A percentile compares a stretch with the other conserved stretches of the same genome.
Evolutionary conservation across 2,888 invertebrate species (phyloP).

Genomic region (Ophioninae sp.): DNA sequence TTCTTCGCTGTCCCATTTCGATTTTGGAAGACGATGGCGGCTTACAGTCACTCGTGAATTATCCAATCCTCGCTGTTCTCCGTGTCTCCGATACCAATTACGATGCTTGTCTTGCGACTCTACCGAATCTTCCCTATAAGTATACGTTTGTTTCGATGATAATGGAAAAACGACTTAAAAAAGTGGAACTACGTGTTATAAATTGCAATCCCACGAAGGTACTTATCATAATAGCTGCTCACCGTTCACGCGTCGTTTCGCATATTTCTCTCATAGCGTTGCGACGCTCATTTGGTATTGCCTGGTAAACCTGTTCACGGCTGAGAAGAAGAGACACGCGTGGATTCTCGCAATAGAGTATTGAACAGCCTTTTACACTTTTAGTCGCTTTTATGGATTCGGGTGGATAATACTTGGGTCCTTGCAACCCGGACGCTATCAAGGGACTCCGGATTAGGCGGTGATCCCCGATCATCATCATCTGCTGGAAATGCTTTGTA

Average conservation of each 20-base stretch:
- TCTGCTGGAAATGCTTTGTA: slow-evolving; percentile 74
- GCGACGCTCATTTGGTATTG: slow-evolving; percentile 73
- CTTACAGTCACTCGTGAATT: slow-evolving; percentile 53
- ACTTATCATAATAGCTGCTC: neutral
- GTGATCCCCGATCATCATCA: slow-evolving; percentile 75
- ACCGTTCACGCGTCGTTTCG: slow-evolving; percentile 70
- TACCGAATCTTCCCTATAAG: slow-evolving; percentile 68
- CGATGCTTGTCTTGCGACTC: slow-evolving; percentile 71
- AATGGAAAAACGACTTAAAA: neutral
- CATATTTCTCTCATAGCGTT: slow-evolving; percentile 76
- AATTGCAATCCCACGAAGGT: neutral
- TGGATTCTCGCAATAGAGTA: slow-evolving; percentile 77
- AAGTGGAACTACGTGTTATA: neutral
- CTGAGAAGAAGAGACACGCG: slow-evolving; percentile 72
- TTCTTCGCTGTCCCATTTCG: slow-evolving; percentile 79
- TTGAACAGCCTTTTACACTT: slow-evolving; percentile 67
- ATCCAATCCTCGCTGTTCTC: slow-evolving; percentile 39
- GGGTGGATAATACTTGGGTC: slow-evolving; percentile 76
- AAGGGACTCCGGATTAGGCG: slow-evolving; percentile 71
- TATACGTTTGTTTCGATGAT: neutral
- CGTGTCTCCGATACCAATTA: slow-evolving; percentile 74
- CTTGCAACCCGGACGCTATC: slow-evolving; percentile 72
- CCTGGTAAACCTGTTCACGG: slow-evolving; percentile 71
- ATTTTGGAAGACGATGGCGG: slow-evolving; percentile 72
- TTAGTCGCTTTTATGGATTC: slow-evolving; percentile 76